phyloP scores from a whole-genome alignment of 2,113 vertebrate genomes.

The Elgaria multicarinata region DNA sequence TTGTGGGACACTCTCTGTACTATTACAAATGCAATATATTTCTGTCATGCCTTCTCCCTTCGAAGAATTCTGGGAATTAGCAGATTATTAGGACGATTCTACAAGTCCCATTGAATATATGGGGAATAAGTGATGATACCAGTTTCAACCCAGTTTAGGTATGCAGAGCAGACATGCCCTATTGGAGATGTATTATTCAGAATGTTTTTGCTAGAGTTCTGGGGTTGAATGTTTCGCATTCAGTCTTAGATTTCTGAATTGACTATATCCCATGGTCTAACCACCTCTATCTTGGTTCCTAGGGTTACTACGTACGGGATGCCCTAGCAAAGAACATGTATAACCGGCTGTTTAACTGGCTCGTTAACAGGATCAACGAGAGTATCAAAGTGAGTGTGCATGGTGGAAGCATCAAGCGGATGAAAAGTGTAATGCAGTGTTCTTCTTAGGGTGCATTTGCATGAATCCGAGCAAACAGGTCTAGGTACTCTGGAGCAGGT shows the following conservation, averaged over 20 bases:
- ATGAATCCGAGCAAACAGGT: background rate
- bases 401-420: background rate
- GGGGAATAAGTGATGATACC: background rate
- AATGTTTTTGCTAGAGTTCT: background rate
- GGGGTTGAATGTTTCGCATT: background rate
- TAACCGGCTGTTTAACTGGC: constrained; percentile 81
- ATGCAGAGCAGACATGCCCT: background rate
- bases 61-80: background rate
- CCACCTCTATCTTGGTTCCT: background rate
- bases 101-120: background rate
- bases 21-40: background rate
- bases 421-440: no score
- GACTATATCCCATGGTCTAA: background rate
- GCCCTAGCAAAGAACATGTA: constrained; percentile 85
- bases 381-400: constrained; percentile 78
- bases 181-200: background rate
- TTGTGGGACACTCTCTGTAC: background rate
- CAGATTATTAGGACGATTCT: no score
- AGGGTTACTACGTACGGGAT: constrained; percentile 79
- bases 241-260: background rate
- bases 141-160: background rate
- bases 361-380: constrained; percentile 81
- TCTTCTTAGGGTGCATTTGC: background rate
- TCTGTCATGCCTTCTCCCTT: background rate
- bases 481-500: background rate